These are phyloP conservation scores for Sminthurides aquaticus DNA, from an alignment of 2,888 invertebrate species.

Conservation along the genomic window DNA sequence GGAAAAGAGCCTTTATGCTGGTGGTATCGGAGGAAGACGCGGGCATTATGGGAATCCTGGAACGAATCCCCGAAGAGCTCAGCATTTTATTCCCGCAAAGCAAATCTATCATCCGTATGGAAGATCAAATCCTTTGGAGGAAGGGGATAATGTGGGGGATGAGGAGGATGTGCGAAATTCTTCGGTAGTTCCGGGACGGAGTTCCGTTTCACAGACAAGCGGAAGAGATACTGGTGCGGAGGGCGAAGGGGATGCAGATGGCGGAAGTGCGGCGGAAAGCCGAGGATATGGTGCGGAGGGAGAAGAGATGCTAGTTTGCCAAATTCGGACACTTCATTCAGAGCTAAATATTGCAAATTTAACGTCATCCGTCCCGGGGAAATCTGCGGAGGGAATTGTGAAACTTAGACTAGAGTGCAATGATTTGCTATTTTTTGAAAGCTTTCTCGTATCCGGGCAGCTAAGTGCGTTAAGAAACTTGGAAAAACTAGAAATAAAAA, in stretches of 20 bases:
- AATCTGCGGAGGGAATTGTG: slow-evolving; percentile 12
- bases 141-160: too few relatives aligned
- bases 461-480: slow-evolving; percentile 45
- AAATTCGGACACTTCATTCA: slow-evolving; percentile 39
- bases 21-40: too few relatives aligned
- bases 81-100: too few relatives aligned
- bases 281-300: not conserved
- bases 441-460: slow-evolving; percentile 38
- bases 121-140: not conserved
- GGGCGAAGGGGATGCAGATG: too few relatives aligned
- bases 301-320: slow-evolving; percentile 29
- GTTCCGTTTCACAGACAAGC: not conserved
- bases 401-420: slow-evolving; percentile 45
- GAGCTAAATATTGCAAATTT: slow-evolving; percentile 39
- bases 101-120: not conserved
- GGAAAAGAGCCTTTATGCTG: too few relatives aligned
- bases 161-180: not conserved
- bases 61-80: too few relatives aligned
- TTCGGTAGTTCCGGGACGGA: not conserved
- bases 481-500: slow-evolving; percentile 62
- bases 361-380: slow-evolving; percentile 28
- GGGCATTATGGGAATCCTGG: too few relatives aligned
- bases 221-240: not conserved
- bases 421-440: slow-evolving; percentile 44
- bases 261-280: too few relatives aligned